A percentile compares a stretch with the other conserved stretches of the same genome.
These are phyloP conservation scores for Enoplosus armatus DNA, from an alignment of 2,797 vertebrate genomes.

Conservation along the genomic window DNA sequence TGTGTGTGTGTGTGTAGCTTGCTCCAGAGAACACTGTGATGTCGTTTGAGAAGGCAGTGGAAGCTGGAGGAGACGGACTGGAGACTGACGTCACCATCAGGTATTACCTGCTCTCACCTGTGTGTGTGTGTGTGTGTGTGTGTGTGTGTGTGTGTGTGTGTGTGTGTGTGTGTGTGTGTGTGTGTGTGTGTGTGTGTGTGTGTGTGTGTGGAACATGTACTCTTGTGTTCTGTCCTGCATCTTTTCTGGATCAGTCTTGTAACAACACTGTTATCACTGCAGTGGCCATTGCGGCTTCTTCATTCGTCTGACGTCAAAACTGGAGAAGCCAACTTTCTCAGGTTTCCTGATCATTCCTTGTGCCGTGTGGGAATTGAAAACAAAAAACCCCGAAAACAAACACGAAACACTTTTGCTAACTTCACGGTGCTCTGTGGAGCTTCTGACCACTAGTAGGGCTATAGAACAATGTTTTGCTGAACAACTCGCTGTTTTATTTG, in stretches of 20 bases:
- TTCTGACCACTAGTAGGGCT: neutral
- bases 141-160: neutral
- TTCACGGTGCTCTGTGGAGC: neutral
- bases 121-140: neutral
- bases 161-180: neutral
- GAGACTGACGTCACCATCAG: constrained; percentile 93
- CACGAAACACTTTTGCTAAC: neutral
- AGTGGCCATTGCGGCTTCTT: neutral
- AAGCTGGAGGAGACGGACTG: constrained; percentile 87
- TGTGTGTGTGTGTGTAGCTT: constrained; percentile 77
- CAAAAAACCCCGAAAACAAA: neutral
- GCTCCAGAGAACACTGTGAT: constrained; percentile 94
- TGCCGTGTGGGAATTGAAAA: neutral
- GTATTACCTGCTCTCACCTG: constrained; percentile 72
- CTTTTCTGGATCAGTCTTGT: neutral
- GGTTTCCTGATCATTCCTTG: neutral
- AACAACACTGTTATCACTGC: neutral
- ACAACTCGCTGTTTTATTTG: neutral
- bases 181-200: neutral
- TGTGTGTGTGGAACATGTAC: no score
- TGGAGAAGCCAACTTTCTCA: neutral
- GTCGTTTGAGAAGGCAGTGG: constrained; percentile 93
- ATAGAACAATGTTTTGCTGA: neutral
- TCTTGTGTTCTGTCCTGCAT: no score
- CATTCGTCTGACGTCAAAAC: neutral